Evolutionary conservation across 2,888 invertebrate genomes (phyloP).

Genomic region (Tanypteryx hageni): DNA sequence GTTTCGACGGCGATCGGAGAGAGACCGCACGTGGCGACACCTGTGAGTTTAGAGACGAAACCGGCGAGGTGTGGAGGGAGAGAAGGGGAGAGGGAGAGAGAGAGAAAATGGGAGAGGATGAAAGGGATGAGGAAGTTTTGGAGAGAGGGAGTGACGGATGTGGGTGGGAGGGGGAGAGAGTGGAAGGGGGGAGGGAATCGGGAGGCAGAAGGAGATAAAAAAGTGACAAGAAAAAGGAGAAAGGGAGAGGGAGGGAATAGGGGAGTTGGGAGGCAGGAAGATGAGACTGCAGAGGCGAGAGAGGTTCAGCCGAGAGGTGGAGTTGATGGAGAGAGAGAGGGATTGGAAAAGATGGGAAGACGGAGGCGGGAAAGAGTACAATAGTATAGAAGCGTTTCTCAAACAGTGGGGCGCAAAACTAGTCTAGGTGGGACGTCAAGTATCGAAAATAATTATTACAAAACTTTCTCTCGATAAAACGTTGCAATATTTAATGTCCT

Average conservation of each 20-base stretch:
- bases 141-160: not conserved
- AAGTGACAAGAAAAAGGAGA: not conserved
- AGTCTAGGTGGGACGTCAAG: too few species aligned
- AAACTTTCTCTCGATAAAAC: too few species aligned
- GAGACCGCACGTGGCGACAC: constrained; percentile 48
- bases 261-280: too few species aligned
- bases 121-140: not conserved
- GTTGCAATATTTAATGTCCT: too few species aligned
- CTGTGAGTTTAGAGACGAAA: not conserved
- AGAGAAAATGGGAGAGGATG: not conserved
- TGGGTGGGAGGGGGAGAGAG: not conserved
- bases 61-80: not conserved
- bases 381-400: too few species aligned
- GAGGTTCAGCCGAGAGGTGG: too few species aligned
- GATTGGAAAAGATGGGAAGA: not conserved
- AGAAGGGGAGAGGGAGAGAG: not conserved
- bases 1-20: constrained; percentile 21
- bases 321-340: not conserved
- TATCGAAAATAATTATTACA: too few species aligned
- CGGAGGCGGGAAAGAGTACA: not conserved
- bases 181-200: not conserved
- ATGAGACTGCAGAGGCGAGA: too few species aligned
- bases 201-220: not conserved
- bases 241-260: not conserved
- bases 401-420: too few species aligned